Base-by-base conservation (phyloP, 2,888 invertebrate species). In the Tachina grossa region DNA sequence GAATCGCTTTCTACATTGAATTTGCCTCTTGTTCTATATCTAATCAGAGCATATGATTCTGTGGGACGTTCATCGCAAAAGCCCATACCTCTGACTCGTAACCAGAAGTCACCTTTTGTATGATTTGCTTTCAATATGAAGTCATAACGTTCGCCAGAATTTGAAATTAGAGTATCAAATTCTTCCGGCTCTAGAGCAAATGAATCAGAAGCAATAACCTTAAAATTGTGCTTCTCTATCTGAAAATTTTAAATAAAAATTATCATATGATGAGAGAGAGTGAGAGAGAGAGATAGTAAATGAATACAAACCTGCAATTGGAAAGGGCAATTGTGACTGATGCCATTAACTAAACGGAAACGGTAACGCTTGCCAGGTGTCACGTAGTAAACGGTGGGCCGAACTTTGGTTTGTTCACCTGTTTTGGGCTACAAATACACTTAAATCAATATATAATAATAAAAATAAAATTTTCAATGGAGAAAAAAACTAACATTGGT, bases 81-180 rank as follows among this genome's bases (percentile, higher is more conserved):
- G 9, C 90, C 91, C 41, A 90, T 16, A 0, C 88, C 88, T 53
- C 87, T 86, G 1, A 88, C 87, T 16, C 89, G 87, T 19, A 91
- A 87, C 89, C 89, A 90, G 80, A 88, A 92, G 75, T 90, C 89
- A 10, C 89, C 88, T n/a, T 81, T 90, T 89, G 57, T 90, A 88
- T 93, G 90, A 87, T 92, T 90, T 3, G 94, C 93, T 9, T 89
- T 86, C 3, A 94, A 61, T 1, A 94, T 91, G 65, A 94, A 92
- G 87, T 94, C 94, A 88, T 92, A 94, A 59, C 94, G 89, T 88
- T 94, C 94, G 0, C 94, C 94, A 10, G 93, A 88, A 66, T 93
- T 90, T 0, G 89, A 87, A 0, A 90, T 85, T 4, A 93, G 69
- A 6, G 91, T 89, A 66, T 91, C 90, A 47, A 91, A 89, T 4